Conservation (phyloP, 2,113 vertebrate species). For the Cepphus grylle region DNA sequence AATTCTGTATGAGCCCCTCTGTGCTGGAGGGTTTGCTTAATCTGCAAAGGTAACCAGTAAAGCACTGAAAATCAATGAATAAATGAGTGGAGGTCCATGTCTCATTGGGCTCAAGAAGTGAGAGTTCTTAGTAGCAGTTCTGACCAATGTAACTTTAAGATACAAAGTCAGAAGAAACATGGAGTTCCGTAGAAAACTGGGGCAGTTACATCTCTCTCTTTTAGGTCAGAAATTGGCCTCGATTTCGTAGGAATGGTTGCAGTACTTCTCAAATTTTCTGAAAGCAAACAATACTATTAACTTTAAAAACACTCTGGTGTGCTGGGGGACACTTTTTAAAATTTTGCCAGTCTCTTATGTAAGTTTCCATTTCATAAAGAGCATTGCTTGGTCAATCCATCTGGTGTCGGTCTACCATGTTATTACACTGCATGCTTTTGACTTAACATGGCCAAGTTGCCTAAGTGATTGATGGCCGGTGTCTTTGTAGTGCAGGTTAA, state of each 20-base stretch:
- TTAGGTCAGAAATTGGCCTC: neutral
- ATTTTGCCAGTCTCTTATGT: neutral
- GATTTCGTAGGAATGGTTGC: neutral
- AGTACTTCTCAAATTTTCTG: neutral
- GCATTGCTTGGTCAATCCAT: neutral
- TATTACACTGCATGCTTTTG: neutral
- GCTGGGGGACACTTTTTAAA: neutral
- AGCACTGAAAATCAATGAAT: neutral
- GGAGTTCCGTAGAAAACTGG: neutral
- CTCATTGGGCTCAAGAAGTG: neutral
- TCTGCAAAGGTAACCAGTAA: neutral
- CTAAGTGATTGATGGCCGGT: neutral
- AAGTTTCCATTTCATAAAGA: neutral
- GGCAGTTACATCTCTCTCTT: neutral
- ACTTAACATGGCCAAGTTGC: neutral
- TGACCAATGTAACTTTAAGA: neutral
- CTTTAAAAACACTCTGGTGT: neutral
- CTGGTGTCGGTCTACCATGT: neutral
- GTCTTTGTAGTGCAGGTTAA: conserved; percentile 37
- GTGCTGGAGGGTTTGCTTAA: neutral
- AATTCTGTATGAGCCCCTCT: neutral
- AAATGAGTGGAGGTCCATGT: neutral
- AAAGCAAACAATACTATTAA: neutral
- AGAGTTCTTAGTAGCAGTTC: neutral
- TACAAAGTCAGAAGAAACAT: neutral